Evolutionary conservation across 1,140 invertebrate genomes (phyloP), one percentile per base, ranked within the genome.

Genomic region (Tribolium madens): DNA sequence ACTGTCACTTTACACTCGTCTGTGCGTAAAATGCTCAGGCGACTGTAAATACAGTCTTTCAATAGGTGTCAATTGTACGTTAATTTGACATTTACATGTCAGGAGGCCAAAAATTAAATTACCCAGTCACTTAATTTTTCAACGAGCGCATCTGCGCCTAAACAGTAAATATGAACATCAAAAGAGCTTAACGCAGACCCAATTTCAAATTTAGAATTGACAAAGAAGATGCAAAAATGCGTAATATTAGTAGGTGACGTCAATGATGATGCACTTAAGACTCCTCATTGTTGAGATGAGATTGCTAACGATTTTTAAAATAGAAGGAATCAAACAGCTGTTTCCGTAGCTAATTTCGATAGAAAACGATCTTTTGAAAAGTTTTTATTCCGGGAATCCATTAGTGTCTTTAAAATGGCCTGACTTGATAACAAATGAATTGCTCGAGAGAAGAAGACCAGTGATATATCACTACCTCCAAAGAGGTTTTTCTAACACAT

Each of bases 201-300:
- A 64, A 10, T 64, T 64, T 33, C 26, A 64, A 33, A 64, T 33
- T 13, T 64, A 64, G 57, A 57, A 4, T 64, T 33, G 21, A 64
- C 21, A 64, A 64, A 64, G 26, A 64, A 33, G 26, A 15, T 64
- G 57, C 57, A 64, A 64, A 36, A 64, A 33, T 26, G 57, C 57
- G 31, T 64, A 33, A 57, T 70, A 78, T 79, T 76, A 75, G 75
- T 73, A 77, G 72, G 57, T 78, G 77, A 78, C 77, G 77, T 78
- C 77, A 78, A 78, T 78, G 74, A 64, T 78, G 77, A 31, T 31
- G 26, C 17, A 31, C 53, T 47, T 13, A 47, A 47, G 4, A 42
- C 9, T 42, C 9, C 14, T 50, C 12, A 50, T 50, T 17, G 15
- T 50, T 13, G 6, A 42, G 1, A 7, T 2, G 9, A 42, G 9